These are phyloP conservation scores for Carettochelys insculpta DNA, from an alignment of 2,113 vertebrate species.

Conservation along the genomic window DNA sequence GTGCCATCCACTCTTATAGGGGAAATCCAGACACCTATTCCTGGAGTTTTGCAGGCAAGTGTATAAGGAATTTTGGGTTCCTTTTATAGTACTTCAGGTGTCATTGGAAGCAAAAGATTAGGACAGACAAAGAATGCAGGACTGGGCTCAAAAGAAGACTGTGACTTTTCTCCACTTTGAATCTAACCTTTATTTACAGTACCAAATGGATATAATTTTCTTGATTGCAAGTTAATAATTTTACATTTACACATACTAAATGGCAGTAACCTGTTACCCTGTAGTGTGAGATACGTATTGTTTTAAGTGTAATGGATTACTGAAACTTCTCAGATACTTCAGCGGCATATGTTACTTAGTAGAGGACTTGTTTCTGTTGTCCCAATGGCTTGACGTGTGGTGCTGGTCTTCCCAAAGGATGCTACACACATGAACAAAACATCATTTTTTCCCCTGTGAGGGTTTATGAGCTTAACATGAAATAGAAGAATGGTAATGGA, in stretches of 20 bases:
- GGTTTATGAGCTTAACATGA: background rate
- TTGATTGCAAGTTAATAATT: background rate
- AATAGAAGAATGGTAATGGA: background rate
- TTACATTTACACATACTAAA: background rate
- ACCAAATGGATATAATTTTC: background rate
- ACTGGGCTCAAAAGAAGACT: background rate
- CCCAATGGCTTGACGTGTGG: accelerated
- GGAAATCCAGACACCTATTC: background rate
- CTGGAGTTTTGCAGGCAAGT: background rate
- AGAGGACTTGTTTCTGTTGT: background rate
- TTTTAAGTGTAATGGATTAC: background rate
- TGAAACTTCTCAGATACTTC: accelerated
- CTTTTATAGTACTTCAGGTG: background rate
- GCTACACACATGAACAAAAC: background rate
- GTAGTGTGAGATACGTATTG: background rate
- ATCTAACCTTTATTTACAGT: background rate
- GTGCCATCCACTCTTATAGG: background rate
- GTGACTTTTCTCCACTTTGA: background rate
- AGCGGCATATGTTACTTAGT: accelerated
- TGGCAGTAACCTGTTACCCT: background rate
- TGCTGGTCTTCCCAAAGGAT: background rate
- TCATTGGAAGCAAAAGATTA: background rate
- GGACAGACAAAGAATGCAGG: background rate
- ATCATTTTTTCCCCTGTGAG: background rate
- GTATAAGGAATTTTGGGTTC: background rate